Evolutionary conservation across 2,888 invertebrate genomes (phyloP), one percentile per base, ranked within the genome.

Genomic region (Stegophylla sp.): DNA sequence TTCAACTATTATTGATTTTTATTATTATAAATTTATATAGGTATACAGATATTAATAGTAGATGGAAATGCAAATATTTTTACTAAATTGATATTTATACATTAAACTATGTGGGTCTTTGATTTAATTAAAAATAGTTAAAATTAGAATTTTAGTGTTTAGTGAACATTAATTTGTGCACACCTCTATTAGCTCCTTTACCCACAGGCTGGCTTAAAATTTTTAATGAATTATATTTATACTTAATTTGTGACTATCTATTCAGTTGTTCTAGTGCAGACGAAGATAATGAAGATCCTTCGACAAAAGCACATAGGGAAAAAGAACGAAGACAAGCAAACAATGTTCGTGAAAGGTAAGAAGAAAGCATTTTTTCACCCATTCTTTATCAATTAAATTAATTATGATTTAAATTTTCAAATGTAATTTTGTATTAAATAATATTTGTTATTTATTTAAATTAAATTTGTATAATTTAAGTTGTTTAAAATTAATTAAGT

Each of bases 291-390:
- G 87, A 87, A 86, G 92, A 93, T 87, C 95, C 95, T 73, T 92
- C 92, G 89, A 92, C 93, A 86, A 96, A 96, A 91, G 94, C 94
- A 86, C 94, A 95, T 88, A 91, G 96, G 87, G 97, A 98, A 90
- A 92, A 93, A 89, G 95, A 97, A 89, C 91, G 97, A 85, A 91
- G 97, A 84, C 96, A 96, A 88, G 97, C 97, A 86, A 98, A 98
- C 91, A 98, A 98, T 90, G 96, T 97, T 85, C 90, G 98, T 86
- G 97, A 97, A 91, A 93, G 96, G 96, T 96, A 89, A 43, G 10
- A 3, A 41, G 45, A 23, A 13, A 15, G 15, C 7, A 15, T 56
- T 45, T n/a, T 23, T 43, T 53, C 20, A 48, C 43, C 23, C 20
- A 41, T 3, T 23, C 10, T 41, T 10, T 20, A 26, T 7, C n/a